Base-by-base conservation (phyloP, 2,113 vertebrate species). In the Tyrannus savana region DNA sequence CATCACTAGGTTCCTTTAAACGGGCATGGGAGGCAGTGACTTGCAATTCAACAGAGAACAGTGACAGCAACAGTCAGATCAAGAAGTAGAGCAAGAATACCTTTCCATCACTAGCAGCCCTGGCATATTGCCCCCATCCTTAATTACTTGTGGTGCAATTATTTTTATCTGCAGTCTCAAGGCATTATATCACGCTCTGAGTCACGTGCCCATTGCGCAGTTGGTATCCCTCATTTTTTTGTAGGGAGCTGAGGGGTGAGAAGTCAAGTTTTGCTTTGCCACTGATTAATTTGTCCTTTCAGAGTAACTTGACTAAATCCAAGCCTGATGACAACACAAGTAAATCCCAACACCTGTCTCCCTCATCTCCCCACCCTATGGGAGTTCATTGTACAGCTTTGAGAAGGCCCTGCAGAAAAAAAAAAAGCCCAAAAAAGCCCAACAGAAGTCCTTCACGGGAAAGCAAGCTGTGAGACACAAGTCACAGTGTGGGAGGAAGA, bases 121-220 rank as follows among this genome's bases (percentile, higher is more conserved):
- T 80, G 72, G 46, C n/a, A 81, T 76, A 87, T 46, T 80, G 78
- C 75, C 63, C 6, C 10, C 4, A 9, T 80, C 63, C 30, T 25
- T 77, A 72, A 91, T 56, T 46, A 85, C 73, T 47, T 39, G 46
- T 35, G 71, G 33, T 30, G 33, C 55, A 89, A 63, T 66, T 19
- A 83, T 60, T 80, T 84, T 81, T 50, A 91, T 67, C 44, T 77
- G 46, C 68, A 52, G 24, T 91, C 56, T 90, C 73, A 86, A 79
- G 83, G 19, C 0, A 6, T 53, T 88, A 25, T 47, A 46, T 58
- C 64, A 67, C 0, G 3, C 22, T 63, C 50, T 21, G 19, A 56
- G 64, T 59, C 5, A 3, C 1, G 4, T 24, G 19, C 25, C 52
- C 2, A 2, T 50, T 52, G 49, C 7, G 17, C 44, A 86, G 53